Percentiles rank a stretch among this genome's conserved stretches.
Evolutionary conservation across 2,888 invertebrate genomes (phyloP).

Genomic region (Cataglyphis albicans): DNA sequence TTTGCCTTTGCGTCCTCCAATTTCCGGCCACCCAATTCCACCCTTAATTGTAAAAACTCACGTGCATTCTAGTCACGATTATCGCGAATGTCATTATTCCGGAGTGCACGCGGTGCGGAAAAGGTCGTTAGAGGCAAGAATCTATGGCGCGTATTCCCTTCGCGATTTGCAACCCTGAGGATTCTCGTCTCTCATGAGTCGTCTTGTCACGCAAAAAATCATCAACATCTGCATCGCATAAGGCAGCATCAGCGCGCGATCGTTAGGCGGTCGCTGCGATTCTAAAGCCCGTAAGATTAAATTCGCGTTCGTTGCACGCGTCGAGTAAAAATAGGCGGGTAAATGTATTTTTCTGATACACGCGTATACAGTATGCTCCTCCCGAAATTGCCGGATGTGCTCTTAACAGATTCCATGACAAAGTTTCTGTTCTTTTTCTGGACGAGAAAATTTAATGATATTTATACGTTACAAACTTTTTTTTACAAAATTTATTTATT

Average conservation of each 20-base stretch:
- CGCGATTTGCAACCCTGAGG: neutral
- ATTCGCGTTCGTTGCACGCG: conserved; percentile 29
- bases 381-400: neutral
- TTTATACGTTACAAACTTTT: neutral
- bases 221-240: conserved; percentile 78
- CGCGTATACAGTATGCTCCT: neutral
- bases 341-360: conserved; percentile 23
- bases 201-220: conserved; percentile 72
- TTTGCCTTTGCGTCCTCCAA: neutral
- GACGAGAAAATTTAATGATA: neutral
- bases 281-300: conserved; percentile 42
- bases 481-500: neutral
- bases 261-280: conserved; percentile 8
- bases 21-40: neutral
- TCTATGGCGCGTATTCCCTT: neutral
- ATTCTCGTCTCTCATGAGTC: conserved; percentile 32
- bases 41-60: neutral
- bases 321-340: conserved; percentile 32
- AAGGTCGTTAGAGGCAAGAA: conserved; percentile 10
- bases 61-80: neutral
- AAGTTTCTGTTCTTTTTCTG: neutral
- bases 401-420: neutral
- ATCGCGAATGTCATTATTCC: neutral
- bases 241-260: conserved; percentile 60
- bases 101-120: neutral